A percentile compares a stretch with the other conserved stretches of the same genome.
These are phyloP conservation scores for Sylvicola cinctus DNA, from an alignment of 2,888 invertebrate species.

Conservation along the genomic window DNA sequence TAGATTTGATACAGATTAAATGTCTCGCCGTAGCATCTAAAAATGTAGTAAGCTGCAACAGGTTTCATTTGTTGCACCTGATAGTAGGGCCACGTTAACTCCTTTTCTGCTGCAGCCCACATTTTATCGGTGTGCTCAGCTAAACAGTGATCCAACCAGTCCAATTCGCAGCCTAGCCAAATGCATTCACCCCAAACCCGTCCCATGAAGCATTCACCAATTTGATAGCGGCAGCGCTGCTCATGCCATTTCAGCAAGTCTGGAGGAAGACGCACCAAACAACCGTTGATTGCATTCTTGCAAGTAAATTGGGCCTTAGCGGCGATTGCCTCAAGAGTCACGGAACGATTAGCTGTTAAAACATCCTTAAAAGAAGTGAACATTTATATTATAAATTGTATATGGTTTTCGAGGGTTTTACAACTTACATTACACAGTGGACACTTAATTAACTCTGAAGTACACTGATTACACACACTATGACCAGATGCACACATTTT, in stretches of 20 bases:
- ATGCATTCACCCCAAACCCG: constrained; percentile 29
- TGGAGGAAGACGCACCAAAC: constrained; percentile 31
- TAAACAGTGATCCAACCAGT: constrained; percentile 40
- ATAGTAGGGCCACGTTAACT: constrained; percentile 14
- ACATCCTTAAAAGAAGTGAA: constrained; percentile 26
- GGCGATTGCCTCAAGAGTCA: constrained; percentile 34
- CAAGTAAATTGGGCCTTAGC: constrained; percentile 38
- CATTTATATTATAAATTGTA: background rate
- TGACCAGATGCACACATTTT: constrained; percentile 21
- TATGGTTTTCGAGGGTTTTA: background rate
- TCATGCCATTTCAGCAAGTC: constrained; percentile 31
- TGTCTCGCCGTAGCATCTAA: constrained; percentile 19
- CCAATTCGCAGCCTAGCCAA: constrained; percentile 36
- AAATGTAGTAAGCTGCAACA: constrained; percentile 21
- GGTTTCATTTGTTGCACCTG: constrained; percentile 12
- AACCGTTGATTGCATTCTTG: constrained; percentile 29
- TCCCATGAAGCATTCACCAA: constrained; percentile 25
- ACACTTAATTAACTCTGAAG: constrained; percentile 17
- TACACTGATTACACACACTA: constrained; percentile 21
- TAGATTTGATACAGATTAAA: constrained; percentile 24
- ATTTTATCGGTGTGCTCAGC: constrained; percentile 30
- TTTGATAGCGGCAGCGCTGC: constrained; percentile 21
- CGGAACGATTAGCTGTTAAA: constrained; percentile 30
- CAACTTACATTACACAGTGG: constrained; percentile 21
- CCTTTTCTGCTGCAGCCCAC: constrained; percentile 10